Evolutionary conservation across 53 echinoderm and acorn worm species (phyloP).

Genomic region (Luidia sarsii): DNA sequence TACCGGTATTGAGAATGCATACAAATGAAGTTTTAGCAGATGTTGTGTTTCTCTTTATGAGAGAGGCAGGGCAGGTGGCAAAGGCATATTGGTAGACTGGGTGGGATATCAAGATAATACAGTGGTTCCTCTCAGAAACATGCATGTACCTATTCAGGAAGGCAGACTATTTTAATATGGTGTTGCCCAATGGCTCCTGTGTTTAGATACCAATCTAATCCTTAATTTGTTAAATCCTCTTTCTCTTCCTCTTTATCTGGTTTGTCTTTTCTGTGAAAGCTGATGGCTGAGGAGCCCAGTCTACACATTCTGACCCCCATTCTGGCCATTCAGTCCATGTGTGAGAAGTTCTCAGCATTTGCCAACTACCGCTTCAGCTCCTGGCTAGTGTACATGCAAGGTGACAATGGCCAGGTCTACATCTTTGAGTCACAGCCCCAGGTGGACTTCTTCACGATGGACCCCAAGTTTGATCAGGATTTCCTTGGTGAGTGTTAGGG

Average conservation of each 20-base stretch:
- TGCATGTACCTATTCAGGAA: too few species aligned
- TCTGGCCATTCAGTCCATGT: conserved; percentile 79
- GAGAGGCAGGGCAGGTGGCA: too few species aligned
- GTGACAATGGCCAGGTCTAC: conserved; percentile 84
- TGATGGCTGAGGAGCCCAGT: conserved; percentile 66
- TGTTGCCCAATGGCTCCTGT: too few species aligned
- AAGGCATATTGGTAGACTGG: too few species aligned
- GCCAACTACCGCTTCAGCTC: conserved; percentile 71
- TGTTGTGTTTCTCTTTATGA: too few species aligned
- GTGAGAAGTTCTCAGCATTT: conserved; percentile 67
- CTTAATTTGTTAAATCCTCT: not conserved
- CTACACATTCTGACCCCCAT: conserved; percentile 81
- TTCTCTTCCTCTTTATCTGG: not conserved
- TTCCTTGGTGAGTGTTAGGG: conserved; percentile 28
- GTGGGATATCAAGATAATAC: too few species aligned
- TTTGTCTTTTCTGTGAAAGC: conserved; percentile 33
- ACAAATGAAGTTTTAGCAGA: too few species aligned
- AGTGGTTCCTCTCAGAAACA: too few species aligned
- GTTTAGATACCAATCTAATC: too few species aligned
- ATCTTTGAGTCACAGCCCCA: conserved; percentile 91
- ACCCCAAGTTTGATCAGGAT: conserved; percentile 67
- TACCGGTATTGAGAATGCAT: too few species aligned
- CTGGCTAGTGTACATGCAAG: conserved; percentile 83
- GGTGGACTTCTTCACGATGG: conserved; percentile 88
- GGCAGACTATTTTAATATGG: too few species aligned